Evolutionary conservation across 2,888 invertebrate genomes (phyloP).

Genomic region (Lepidocyrtinus sp.): DNA sequence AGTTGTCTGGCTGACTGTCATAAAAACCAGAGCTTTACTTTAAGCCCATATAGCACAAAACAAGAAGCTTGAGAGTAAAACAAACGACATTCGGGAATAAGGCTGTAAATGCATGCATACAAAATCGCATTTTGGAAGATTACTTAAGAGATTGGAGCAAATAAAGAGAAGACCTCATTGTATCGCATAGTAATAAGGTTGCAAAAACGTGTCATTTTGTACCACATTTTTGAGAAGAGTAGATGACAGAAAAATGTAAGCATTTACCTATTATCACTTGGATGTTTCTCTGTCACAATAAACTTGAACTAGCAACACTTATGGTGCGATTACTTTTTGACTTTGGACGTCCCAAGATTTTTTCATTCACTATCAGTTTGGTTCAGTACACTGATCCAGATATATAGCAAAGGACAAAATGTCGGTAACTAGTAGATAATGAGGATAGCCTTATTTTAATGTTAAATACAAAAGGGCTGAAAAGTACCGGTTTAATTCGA

Average conservation of each 20-base stretch:
- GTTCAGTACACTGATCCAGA: slow-evolving; percentile 36
- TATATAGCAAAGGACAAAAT: slow-evolving; percentile 19
- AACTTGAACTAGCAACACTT: slow-evolving; percentile 17
- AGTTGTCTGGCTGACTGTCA: slow-evolving; percentile 31
- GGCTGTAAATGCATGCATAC: slow-evolving; percentile 37
- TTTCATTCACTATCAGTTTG: slow-evolving; percentile 43
- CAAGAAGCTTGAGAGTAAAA: no score
- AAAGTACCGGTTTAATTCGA: slow-evolving; percentile 55
- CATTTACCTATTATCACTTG: neutral
- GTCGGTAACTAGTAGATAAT: slow-evolving; percentile 32
- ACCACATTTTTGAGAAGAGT: neutral
- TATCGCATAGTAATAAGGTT: neutral
- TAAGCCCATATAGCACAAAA: neutral
- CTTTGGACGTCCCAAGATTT: slow-evolving; percentile 32
- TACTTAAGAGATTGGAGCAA: slow-evolving; percentile 32
- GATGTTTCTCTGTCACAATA: slow-evolving; percentile 39
- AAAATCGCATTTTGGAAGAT: slow-evolving; percentile 45
- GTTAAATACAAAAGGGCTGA: slow-evolving; percentile 32
- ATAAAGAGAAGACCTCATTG: slow-evolving; percentile 23
- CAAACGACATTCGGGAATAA: neutral
- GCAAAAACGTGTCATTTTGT: slow-evolving; percentile 12
- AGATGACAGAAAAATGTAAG: neutral
- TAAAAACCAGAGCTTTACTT: slow-evolving; percentile 10
- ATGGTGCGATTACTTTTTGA: neutral
- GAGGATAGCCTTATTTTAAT: slow-evolving; percentile 29